Evolutionary conservation across 2,888 invertebrate genomes (phyloP), one percentile per base, ranked within the genome.

Genomic region (Anarsia innoxiella): DNA sequence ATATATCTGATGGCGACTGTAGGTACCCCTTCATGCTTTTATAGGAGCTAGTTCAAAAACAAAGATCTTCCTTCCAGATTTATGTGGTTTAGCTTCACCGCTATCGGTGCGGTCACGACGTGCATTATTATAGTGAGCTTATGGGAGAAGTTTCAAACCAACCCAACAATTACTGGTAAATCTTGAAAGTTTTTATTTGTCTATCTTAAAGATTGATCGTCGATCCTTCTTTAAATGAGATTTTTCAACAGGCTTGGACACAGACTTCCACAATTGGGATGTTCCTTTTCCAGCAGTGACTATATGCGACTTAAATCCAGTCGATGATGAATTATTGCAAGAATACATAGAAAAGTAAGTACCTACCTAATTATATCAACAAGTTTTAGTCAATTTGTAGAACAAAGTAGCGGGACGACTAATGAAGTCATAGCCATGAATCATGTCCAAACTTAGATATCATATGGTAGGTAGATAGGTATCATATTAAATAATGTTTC

Each of bases 71-170:
- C 1, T 33, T 35, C 4, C 62, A 93, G 93, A 63, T 89, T 93
- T 56, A 89, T 91, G 87, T 94, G 94, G 94, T 92, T 93, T 58
- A 86, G 90, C 51, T 92, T 92, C 54, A 90, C 92, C 4, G 83
- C 88, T 4, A 75, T 87, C 31, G 92, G 93, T 1, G 87, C 91
- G 1, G 87, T 91, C 0, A 89, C 92, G 0, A 91, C 92, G 0
- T 84, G 90, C 45, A 89, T 91, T 27, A 93, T 93, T 42, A 93
- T 94, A 35, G 87, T 90, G 30, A 92, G 91, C 55, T 79, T 93
- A 16, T 92, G 93, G 93, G 90, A 91, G 54, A 93, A 93, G 66
- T 94, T 94, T 66, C 92, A 93, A 80, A 93, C 92, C 0, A 92
- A 92, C 75, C 93, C 94, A 2, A 93, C 93, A 0, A 91, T 93